These are phyloP conservation scores for Drosophila birchii DNA, from an alignment of 2,888 invertebrate species.

Conservation along the genomic window DNA sequence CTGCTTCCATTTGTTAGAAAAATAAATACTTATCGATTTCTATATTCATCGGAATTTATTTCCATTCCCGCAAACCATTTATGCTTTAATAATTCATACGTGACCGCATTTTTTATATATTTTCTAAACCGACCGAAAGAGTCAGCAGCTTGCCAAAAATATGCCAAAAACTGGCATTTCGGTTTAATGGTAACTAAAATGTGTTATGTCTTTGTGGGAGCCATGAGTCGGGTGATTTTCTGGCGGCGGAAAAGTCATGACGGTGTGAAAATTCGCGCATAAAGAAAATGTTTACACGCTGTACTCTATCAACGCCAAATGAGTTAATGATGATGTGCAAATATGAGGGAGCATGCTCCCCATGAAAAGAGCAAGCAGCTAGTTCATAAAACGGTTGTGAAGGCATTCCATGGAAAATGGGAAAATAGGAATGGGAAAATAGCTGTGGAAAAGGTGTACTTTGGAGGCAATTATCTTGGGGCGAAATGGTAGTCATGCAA, in stretches of 20 bases:
- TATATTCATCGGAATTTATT: neutral
- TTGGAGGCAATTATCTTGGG: conserved; percentile 24
- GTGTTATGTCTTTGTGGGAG: conserved; percentile 25
- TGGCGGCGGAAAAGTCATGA: conserved; percentile 34
- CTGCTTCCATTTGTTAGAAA: neutral
- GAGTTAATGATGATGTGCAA: conserved; percentile 75
- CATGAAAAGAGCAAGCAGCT: conserved; percentile 25
- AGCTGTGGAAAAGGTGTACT: conserved; percentile 12
- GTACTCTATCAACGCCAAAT: conserved; percentile 77
- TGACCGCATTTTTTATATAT: conserved; percentile 8
- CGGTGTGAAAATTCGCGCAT: conserved; percentile 42
- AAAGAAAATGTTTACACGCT: conserved; percentile 39
- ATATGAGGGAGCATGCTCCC: conserved; percentile 49
- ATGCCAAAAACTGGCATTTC: conserved; percentile 13
- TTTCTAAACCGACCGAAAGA: conserved; percentile 8
- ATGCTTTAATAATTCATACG: conserved; percentile 13
- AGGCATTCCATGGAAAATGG: conserved; percentile 36
- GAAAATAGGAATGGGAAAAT: neutral
- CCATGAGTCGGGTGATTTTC: conserved; percentile 37
- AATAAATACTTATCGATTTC: conserved; percentile 1
- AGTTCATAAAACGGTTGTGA: conserved; percentile 14
- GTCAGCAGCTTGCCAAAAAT: conserved; percentile 9
- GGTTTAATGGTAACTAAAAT: conserved; percentile 22
- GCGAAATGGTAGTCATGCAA: conserved; percentile 52
- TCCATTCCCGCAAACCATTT: neutral